phyloP scores from a whole-genome alignment of 2,888 invertebrate species.

The Lasioglossum vierecki region DNA sequence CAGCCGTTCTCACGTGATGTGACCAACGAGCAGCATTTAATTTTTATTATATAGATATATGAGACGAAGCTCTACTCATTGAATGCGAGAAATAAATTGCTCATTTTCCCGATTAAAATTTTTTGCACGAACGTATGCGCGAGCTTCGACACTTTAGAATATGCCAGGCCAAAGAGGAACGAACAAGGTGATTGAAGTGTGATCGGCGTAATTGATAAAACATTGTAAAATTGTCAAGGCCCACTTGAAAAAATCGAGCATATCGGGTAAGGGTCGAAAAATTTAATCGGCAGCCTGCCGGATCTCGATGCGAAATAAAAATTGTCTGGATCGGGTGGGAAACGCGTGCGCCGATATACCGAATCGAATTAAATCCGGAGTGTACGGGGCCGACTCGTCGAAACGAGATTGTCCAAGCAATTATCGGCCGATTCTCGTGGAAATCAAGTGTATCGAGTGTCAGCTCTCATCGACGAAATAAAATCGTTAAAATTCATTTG shows the following conservation, averaged over 20 bases:
- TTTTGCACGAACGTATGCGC: neutral
- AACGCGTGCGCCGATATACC: neutral
- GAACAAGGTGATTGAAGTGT: neutral
- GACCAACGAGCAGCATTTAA: too few species aligned
- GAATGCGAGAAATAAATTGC: neutral
- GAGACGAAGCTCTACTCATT: neutral
- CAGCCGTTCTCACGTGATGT: too few species aligned
- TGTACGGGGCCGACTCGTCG: neutral
- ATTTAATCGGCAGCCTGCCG: neutral
- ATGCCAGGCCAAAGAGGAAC: neutral
- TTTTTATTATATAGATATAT: neutral
- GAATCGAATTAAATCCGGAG: constrained; percentile 22
- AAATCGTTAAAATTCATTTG: constrained; percentile 20
- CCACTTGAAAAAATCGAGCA: neutral
- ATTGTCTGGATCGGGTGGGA: neutral
- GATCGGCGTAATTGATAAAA: neutral
- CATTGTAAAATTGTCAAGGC: neutral
- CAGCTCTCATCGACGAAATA: neutral
- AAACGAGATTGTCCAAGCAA: constrained; percentile 21
- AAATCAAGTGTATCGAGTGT: constrained; percentile 18
- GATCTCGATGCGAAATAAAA: neutral
- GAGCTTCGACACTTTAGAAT: neutral
- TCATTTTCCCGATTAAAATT: neutral
- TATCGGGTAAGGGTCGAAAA: neutral
- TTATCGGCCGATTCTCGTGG: constrained; percentile 19